A percentile compares a stretch with the other conserved stretches of the same genome.
phyloP scores from a whole-genome alignment of 2,888 invertebrate genomes.

The Hyalella azteca region DNA sequence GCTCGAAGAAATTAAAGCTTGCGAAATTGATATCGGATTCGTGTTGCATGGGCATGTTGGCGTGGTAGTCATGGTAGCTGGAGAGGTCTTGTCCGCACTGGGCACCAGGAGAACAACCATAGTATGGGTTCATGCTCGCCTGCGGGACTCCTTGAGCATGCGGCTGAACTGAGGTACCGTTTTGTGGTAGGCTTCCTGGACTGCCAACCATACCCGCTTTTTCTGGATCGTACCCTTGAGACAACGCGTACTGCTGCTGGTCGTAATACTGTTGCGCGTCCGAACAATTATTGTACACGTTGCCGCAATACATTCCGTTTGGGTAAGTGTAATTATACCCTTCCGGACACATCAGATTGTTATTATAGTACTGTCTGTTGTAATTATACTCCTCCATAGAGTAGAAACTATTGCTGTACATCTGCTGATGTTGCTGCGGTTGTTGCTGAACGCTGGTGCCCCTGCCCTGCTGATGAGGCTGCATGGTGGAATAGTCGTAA shows the following conservation, averaged over 20 bases:
- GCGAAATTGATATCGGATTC: constrained; percentile 59
- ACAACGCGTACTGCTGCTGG: constrained; percentile 45
- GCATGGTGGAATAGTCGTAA: constrained; percentile 50
- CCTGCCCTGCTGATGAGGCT: constrained; percentile 40
- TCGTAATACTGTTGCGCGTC: constrained; percentile 57
- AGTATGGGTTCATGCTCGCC: constrained; percentile 43
- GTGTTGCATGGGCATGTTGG: constrained; percentile 43
- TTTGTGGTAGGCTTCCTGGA: constrained; percentile 41
- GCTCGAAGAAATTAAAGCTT: constrained; percentile 59
- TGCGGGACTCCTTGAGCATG: constrained; percentile 44
- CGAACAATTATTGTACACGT: constrained; percentile 41
- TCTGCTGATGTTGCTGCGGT: constrained; percentile 71
- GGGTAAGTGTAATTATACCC: constrained; percentile 49
- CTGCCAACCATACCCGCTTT: constrained; percentile 46
- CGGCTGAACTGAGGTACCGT: constrained; percentile 36
- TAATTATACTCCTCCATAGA: constrained; percentile 56
- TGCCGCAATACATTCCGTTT: constrained; percentile 51
- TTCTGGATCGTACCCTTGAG: constrained; percentile 54
- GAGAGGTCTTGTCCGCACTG: constrained; percentile 8
- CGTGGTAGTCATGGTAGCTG: constrained; percentile 50
- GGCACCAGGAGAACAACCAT: constrained; percentile 39
- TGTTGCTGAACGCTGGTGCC: constrained; percentile 64
- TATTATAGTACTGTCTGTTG: constrained; percentile 57
- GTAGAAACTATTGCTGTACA: constrained; percentile 66
- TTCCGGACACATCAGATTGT: constrained; percentile 56